phyloP scores from a whole-genome alignment of 1,140 invertebrate species.

The Lepidurus packardi region DNA sequence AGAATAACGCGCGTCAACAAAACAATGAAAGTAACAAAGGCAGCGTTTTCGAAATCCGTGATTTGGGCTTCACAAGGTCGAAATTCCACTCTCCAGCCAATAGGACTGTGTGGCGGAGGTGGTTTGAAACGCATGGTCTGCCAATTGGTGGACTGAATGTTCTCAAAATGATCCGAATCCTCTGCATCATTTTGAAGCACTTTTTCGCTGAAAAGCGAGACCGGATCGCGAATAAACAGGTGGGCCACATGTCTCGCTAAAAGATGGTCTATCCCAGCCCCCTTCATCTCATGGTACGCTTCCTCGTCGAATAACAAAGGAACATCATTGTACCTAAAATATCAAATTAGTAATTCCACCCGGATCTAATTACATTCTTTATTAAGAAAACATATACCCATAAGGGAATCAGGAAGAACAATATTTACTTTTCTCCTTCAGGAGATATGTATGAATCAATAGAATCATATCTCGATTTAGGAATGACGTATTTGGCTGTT shows the following conservation, averaged over 20 bases:
- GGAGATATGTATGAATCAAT: conserved; percentile 94
- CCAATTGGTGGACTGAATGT: conserved; percentile 99
- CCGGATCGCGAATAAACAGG: conserved; percentile 95
- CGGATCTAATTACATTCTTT: not conserved
- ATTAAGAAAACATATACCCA: not conserved
- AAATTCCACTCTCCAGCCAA: conserved; percentile 99
- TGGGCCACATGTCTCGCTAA: conserved; percentile 94
- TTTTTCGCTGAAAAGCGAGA: conserved; percentile 93
- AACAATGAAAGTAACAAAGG: conserved; percentile 97
- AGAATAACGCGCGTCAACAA: conserved; percentile 93
- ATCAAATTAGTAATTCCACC: not conserved
- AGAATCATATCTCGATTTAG: conserved; percentile 95
- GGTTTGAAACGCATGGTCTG: conserved; percentile 99
- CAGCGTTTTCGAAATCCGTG: conserved; percentile 99
- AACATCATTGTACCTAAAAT: conserved; percentile 27
- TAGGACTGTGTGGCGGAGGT: conserved; percentile 86
- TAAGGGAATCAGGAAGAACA: not conserved
- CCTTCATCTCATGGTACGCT: conserved; percentile 71
- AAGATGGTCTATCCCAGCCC: conserved; percentile 82
- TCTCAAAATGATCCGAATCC: conserved; percentile 99
- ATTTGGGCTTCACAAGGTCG: conserved; percentile 96
- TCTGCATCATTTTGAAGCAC: conserved; percentile 87
- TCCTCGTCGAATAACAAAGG: conserved; percentile 77
- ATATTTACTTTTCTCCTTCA: conserved; percentile 62
- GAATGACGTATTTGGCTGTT: conserved; percentile 75